phyloP scores from a whole-genome alignment of 2,797 vertebrate species.

The Limosa lapponica region DNA sequence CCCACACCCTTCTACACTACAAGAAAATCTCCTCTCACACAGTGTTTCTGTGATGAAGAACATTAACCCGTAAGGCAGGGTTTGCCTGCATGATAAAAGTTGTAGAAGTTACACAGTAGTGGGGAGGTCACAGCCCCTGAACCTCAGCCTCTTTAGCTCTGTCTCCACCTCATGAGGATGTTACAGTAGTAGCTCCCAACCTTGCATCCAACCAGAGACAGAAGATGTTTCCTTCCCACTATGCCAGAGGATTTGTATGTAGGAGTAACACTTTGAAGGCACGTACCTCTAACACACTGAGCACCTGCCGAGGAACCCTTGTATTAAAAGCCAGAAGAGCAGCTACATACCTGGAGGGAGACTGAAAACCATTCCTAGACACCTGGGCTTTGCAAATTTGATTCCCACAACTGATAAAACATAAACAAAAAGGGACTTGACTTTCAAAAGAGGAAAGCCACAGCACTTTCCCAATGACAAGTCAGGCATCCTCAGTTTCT shows the following conservation, averaged over 20 bases:
- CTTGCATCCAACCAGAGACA: not conserved
- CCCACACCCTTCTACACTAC: not conserved
- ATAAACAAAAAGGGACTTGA: not conserved
- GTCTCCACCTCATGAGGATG: not conserved
- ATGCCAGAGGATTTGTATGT: not conserved
- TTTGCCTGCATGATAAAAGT: not conserved
- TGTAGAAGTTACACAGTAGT: fast-evolving
- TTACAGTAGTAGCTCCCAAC: not conserved
- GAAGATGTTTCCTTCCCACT: not conserved
- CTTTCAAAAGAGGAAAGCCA: slow-evolving; percentile 51
- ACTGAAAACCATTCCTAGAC: slow-evolving; percentile 19
- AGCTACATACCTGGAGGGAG: slow-evolving; percentile 2
- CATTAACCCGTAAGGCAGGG: not conserved
- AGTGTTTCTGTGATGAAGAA: not conserved
- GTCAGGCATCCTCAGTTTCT: not conserved
- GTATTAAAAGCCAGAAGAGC: not conserved
- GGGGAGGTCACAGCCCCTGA: not conserved
- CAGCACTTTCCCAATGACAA: not conserved
- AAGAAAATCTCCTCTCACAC: not conserved
- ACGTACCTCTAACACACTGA: not conserved
- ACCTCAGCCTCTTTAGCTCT: not conserved
- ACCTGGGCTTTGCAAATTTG: slow-evolving; percentile 57
- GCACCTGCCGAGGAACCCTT: slow-evolving; percentile 17
- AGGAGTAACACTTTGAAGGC: not conserved
- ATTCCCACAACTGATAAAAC: slow-evolving; percentile 57